Conservation (phyloP, 2,113 vertebrate species). For the Lichenostomus cassidix region DNA sequence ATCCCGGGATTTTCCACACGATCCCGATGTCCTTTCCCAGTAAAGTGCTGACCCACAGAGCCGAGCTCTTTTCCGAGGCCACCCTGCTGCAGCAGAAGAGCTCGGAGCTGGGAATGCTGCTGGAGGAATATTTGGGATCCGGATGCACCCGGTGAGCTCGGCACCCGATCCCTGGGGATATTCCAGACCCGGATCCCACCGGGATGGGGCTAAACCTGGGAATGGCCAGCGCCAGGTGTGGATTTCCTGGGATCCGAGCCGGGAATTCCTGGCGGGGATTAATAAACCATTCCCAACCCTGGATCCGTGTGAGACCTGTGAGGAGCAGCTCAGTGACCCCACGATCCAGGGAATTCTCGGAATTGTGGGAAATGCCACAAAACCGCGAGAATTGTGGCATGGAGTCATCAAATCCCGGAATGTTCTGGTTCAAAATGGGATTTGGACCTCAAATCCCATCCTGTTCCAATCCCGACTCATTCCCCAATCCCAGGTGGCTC, state of each 20-base stretch:
- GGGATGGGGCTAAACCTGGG: background rate
- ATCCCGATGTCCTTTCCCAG: background rate
- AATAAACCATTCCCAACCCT: background rate
- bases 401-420: background rate
- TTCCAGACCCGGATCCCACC: background rate
- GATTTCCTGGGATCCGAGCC: background rate
- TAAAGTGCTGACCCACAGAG: background rate
- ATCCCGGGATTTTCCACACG: no score
- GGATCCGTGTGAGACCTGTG: accelerated
- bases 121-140: background rate
- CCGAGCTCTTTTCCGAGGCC: background rate
- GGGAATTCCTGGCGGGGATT: accelerated
- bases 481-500: background rate
- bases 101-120: background rate
- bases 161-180: background rate
- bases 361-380: accelerated
- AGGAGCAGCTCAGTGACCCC: background rate
- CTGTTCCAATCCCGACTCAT: background rate
- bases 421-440: no score
- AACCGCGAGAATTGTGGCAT: accelerated
- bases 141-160: accelerated
- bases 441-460: no score
- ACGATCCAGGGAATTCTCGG: accelerated
- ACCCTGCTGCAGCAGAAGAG: background rate
- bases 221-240: accelerated